phyloP scores from a whole-genome alignment of 2,797 vertebrate species.

The Mareca penelope region DNA sequence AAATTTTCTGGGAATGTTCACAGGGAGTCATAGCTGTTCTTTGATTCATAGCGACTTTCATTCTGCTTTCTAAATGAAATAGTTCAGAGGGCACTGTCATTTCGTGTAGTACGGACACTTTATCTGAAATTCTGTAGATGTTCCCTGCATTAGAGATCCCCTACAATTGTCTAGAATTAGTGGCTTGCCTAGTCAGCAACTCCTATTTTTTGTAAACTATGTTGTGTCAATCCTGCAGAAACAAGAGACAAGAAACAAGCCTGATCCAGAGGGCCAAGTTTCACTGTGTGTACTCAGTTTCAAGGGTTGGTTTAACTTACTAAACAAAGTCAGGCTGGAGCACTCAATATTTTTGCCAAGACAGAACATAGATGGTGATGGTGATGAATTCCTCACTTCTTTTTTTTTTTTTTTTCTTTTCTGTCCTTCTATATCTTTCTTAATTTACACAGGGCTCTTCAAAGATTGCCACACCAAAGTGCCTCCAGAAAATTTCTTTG shows the following conservation, averaged over 20 bases:
- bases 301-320: background rate
- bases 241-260: background rate
- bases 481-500: slow-evolving; percentile 80
- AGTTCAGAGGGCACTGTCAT: background rate
- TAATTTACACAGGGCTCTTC: slow-evolving; percentile 82
- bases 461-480: slow-evolving; percentile 82
- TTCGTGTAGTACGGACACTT: background rate
- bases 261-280: background rate
- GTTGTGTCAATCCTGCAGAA: background rate
- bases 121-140: background rate
- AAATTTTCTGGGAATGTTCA: background rate
- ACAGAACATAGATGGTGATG: background rate
- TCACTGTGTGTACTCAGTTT: background rate
- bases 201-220: background rate
- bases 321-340: background rate
- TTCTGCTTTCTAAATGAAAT: background rate
- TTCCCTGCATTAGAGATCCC: background rate
- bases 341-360: background rate
- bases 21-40: background rate
- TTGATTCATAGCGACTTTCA: background rate
- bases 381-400: background rate
- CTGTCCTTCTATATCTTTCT: background rate
- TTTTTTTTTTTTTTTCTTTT: background rate
- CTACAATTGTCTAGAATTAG: background rate
- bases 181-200: background rate